phyloP scores from a whole-genome alignment of 2,888 invertebrate genomes.

The Drosophila pseudotakahashii region DNA sequence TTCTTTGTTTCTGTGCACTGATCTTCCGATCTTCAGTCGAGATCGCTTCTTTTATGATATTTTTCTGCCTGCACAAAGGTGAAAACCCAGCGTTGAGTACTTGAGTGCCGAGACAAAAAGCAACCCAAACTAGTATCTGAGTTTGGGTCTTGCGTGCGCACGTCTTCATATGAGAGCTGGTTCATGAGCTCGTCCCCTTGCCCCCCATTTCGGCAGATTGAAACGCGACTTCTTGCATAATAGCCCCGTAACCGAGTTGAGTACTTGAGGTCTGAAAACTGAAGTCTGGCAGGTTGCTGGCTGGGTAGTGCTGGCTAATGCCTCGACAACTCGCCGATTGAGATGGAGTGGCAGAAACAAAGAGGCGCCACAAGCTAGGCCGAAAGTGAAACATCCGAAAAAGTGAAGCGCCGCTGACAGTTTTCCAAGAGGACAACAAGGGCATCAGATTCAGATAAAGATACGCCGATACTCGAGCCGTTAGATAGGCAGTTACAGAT shows the following conservation, averaged over 20 bases:
- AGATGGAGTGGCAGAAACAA: conserved; percentile 52
- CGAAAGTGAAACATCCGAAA: conserved; percentile 68
- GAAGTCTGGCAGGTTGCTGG: conserved; percentile 64
- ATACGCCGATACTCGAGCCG: conserved; percentile 25
- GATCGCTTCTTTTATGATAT: conserved; percentile 21
- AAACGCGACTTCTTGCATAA: conserved; percentile 74
- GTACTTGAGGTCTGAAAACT: conserved; percentile 56
- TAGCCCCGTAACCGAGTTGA: conserved; percentile 60
- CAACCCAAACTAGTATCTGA: conserved; percentile 28
- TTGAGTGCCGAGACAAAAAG: conserved; percentile 27
- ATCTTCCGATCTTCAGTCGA: conserved; percentile 28
- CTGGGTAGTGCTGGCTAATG: conserved; percentile 52
- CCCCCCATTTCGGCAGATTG: conserved; percentile 41
- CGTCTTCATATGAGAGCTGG: conserved; percentile 69
- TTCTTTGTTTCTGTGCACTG: conserved; percentile 31
- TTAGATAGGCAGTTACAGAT: conserved; percentile 9
- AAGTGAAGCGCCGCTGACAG: conserved; percentile 67
- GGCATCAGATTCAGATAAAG: conserved; percentile 26
- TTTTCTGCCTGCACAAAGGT: conserved; percentile 39
- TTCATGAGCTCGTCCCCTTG: conserved; percentile 42
- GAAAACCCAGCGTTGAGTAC: conserved; percentile 36
- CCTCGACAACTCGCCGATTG: conserved; percentile 56
- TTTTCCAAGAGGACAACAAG: conserved; percentile 62
- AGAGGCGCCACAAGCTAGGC: conserved; percentile 65
- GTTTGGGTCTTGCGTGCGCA: conserved; percentile 55